Conservation (phyloP, 2,797 vertebrate species). For the Dipus sagitta region DNA sequence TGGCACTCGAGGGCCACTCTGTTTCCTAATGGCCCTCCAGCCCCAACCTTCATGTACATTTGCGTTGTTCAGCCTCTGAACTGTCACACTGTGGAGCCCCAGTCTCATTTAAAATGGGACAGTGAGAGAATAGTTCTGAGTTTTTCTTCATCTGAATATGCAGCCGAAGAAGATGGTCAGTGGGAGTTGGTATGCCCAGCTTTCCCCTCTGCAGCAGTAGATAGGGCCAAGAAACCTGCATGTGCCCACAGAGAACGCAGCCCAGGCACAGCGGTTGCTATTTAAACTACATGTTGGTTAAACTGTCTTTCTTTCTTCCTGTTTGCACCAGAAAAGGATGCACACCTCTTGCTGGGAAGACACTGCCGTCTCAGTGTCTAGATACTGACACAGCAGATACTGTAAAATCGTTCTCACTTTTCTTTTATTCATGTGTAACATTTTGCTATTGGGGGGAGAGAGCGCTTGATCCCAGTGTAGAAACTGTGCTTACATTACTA, state of each 20-base stretch:
- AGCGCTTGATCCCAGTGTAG: background rate
- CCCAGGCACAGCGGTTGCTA: constrained; percentile 14
- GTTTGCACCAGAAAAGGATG: constrained; percentile 44
- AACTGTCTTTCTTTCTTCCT: constrained; percentile 24
- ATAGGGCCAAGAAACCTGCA: constrained; percentile 58
- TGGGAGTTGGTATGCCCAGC: constrained; percentile 61
- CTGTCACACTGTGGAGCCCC: background rate
- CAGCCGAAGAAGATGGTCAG: constrained; percentile 66
- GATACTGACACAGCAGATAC: background rate
- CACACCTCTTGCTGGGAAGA: constrained; percentile 42
- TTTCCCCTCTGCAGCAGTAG: constrained; percentile 13
- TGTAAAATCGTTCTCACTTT: constrained; percentile 25
- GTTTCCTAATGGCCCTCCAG: too few relatives aligned
- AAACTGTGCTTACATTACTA: background rate
- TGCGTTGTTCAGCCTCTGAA: background rate
- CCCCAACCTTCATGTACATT: background rate
- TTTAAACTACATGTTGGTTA: constrained; percentile 32
- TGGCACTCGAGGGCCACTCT: background rate
- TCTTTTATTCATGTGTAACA: constrained; percentile 12
- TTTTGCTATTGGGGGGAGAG: constrained; percentile 6
- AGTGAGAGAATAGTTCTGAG: constrained; percentile 36
- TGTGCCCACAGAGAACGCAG: constrained; percentile 36
- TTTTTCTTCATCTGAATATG: constrained; percentile 42
- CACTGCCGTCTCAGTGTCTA: background rate
- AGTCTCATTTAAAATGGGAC: background rate